A percentile compares a stretch with the other conserved stretches of the same genome.
phyloP scores from a whole-genome alignment of 2,113 vertebrate species.

The Chionomys nivalis region DNA sequence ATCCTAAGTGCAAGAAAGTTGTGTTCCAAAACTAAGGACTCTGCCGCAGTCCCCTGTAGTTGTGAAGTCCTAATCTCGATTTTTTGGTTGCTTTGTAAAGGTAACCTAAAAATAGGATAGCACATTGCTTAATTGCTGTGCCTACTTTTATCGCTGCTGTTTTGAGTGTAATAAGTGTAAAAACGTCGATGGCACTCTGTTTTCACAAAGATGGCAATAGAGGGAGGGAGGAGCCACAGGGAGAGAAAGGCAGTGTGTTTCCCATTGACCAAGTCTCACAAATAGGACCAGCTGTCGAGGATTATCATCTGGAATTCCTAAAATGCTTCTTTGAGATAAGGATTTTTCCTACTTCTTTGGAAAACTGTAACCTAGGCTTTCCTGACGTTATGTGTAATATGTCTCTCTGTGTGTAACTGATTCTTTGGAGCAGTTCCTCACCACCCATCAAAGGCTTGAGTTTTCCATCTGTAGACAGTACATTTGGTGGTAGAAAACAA shows the following conservation, averaged over 20 bases:
- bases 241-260: constrained; percentile 47
- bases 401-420: constrained; percentile 72
- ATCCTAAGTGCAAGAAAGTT: background rate
- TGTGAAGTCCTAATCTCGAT: background rate
- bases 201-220: background rate
- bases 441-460: constrained; percentile 63
- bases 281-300: constrained; percentile 70
- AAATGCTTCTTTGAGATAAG: constrained; percentile 37
- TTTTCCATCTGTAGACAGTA: constrained; percentile 78
- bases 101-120: constrained; percentile 56
- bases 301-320: constrained; percentile 59
- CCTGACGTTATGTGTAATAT: constrained; percentile 25
- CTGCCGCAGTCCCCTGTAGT: background rate
- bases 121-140: constrained; percentile 33
- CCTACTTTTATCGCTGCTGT: constrained; percentile 47
- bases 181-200: background rate
- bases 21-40: constrained; percentile 12
- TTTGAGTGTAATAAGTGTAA: constrained; percentile 55
- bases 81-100: constrained; percentile 59
- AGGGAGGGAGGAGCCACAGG: background rate
- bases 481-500: constrained; percentile 75
- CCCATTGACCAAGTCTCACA: constrained; percentile 69
- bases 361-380: constrained; percentile 69
- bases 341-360: constrained; percentile 58
- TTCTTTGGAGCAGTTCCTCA: constrained; percentile 68